Evolutionary conservation across 2,113 vertebrate species (phyloP), one percentile per base, ranked within the genome.

Genomic region (Chloropsis cyanopogon): DNA sequence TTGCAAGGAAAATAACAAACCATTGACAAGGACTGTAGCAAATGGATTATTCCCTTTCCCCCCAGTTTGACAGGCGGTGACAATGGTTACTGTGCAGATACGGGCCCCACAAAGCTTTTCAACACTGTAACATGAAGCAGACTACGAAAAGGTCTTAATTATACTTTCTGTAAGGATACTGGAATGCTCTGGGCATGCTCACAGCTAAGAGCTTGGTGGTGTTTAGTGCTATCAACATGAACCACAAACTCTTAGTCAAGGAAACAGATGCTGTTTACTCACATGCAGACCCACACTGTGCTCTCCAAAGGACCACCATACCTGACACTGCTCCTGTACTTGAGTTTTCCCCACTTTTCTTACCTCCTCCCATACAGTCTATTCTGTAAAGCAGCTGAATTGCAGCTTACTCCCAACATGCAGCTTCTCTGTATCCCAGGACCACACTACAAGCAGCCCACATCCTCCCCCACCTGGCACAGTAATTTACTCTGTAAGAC

Each of bases 1-100:
- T 90, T 73, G 90, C 90, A 86, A 96, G 92, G 85, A 85, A 91
- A 96, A 88, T 70, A 93, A 92, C 61, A 82, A 95, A 93, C 61
- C 57, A 28, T 65, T 90, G 90, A 94, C 76, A 94, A 60, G 33
- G 85, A 80, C 5, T 82, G 85, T 88, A 85, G 90, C 79, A 95
- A 88, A 97, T 60, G 76, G 88, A 56, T 78, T 88, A 88, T 93
- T 95, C 73, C 94, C 86, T 82, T 82, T 92, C 82, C 82, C 88
- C 86, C 86, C 82, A 86, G 85, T 94, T 78, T 93, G 86, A 92
- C 82, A 93, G 92, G 90, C 9, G 28, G 79, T 86, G 88, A 93
- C 90, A 95, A 94, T 64, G 88, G 92, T 54, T 90, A 96, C 82
- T 92, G 75, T 93, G 92, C 72, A 4, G 9, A 81, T 71, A 90